Conservation (phyloP, 2,113 vertebrate genomes). For the Spea multiplicata region DNA sequence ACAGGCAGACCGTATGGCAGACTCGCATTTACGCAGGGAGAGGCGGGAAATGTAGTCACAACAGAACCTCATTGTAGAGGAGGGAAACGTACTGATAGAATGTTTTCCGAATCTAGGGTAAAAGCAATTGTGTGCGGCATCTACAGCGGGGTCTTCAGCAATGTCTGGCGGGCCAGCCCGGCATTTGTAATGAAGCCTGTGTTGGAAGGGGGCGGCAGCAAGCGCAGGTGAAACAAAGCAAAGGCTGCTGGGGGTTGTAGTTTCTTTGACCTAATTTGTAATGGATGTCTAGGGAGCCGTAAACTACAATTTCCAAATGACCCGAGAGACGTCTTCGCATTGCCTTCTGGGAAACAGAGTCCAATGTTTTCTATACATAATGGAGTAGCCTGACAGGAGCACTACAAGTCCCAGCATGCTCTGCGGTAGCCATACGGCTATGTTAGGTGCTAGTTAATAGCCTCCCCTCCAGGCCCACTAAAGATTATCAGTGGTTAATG, state of each 20-base stretch:
- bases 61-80: background rate
- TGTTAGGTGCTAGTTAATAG: too few relatives aligned
- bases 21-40: background rate
- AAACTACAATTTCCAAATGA: background rate
- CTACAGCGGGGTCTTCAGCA: too few relatives aligned
- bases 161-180: background rate
- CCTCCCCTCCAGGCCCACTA: too few relatives aligned
- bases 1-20: background rate
- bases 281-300: background rate
- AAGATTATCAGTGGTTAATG: too few relatives aligned
- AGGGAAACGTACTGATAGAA: background rate
- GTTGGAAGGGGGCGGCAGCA: too few relatives aligned
- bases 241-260: background rate
- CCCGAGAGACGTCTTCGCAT: fast-evolving
- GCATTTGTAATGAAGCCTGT: background rate
- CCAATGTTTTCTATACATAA: background rate
- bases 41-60: constrained; percentile 31
- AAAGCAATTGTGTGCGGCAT: too few relatives aligned
- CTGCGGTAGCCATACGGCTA: too few relatives aligned
- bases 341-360: constrained; percentile 4
- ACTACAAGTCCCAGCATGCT: constrained; percentile 2
- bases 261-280: background rate
- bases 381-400: background rate
- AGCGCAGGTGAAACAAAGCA: background rate
- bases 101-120: too few relatives aligned